These are phyloP conservation scores for Colaptes auratus DNA, from an alignment of 2,113 vertebrate species.

Conservation along the genomic window DNA sequence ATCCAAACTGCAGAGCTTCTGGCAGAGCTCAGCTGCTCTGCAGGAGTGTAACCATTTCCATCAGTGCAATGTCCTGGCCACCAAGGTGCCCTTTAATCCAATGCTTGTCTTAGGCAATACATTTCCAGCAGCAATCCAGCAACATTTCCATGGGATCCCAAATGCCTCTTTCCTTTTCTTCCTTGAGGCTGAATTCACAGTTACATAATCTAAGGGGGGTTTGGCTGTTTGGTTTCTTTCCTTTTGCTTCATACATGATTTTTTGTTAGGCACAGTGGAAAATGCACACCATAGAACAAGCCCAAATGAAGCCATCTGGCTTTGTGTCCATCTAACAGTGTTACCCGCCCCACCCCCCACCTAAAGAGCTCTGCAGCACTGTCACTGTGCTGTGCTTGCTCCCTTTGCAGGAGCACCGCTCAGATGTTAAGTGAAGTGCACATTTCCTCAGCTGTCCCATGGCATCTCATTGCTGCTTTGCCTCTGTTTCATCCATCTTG, in stretches of 20 bases:
- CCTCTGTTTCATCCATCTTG: not conserved
- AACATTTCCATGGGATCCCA: constrained; percentile 26
- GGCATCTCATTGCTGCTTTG: not conserved
- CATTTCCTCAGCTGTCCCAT: not conserved
- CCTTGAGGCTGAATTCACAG: constrained; percentile 36
- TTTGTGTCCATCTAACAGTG: constrained; percentile 32
- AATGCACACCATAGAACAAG: constrained; percentile 28
- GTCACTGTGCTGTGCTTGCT: not conserved
- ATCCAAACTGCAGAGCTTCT: not conserved
- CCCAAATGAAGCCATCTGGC: constrained; percentile 50
- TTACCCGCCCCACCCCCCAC: constrained; percentile 13
- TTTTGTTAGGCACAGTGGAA: constrained; percentile 59
- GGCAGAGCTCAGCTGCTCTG: constrained; percentile 20
- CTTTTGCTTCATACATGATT: constrained; percentile 27
- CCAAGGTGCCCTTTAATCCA: constrained; percentile 45
- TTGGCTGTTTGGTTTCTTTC: not conserved
- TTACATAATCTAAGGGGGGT: not conserved
- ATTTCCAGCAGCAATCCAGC: constrained; percentile 44
- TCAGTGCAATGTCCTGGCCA: not conserved
- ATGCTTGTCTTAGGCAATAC: constrained; percentile 54
- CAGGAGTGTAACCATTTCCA: constrained; percentile 9
- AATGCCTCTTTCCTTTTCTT: not conserved
- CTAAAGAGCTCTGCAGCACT: constrained; percentile 1
- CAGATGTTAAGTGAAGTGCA: not conserved
- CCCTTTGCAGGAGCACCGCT: not conserved